Percentiles rank a stretch among this genome's conserved stretches.
Conservation (phyloP, 23 tunicate species). For the Oikopleura dioica region DNA sequence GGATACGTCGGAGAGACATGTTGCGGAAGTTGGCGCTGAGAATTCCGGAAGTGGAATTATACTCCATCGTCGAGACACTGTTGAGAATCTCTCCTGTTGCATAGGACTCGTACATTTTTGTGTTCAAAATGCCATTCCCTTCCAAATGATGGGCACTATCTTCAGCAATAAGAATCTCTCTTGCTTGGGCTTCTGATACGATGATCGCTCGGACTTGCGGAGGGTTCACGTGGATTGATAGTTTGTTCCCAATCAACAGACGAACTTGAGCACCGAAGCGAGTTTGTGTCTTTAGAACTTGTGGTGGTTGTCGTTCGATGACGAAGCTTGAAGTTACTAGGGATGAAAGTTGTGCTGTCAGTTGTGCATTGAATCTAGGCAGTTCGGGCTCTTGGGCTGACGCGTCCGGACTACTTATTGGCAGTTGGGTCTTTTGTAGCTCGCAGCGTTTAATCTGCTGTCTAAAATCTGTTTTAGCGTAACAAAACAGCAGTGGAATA, state of each 20-base stretch:
- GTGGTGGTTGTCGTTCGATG: slow-evolving; percentile 6
- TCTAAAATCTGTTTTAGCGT: too few species aligned
- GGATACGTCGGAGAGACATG: background rate
- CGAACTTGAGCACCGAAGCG: background rate
- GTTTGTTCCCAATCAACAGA: background rate
- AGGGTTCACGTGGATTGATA: background rate
- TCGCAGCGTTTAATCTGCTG: background rate
- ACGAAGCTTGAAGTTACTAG: background rate
- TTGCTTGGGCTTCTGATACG: background rate
- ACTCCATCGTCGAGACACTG: background rate
- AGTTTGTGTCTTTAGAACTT: slow-evolving; percentile 4
- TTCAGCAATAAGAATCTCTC: background rate
- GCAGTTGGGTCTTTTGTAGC: slow-evolving; percentile 5
- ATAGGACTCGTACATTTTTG: background rate
- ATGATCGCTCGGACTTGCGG: background rate
- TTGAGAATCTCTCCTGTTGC: background rate
- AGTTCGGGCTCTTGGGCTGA: background rate
- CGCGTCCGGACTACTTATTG: too few species aligned
- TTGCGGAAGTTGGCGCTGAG: background rate
- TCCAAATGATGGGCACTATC: background rate
- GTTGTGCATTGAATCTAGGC: background rate
- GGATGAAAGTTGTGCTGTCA: background rate
- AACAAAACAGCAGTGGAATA: too few species aligned
- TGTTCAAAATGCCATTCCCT: background rate
- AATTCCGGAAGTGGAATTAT: background rate